phyloP scores from a whole-genome alignment of 2,888 invertebrate genomes.

The Drosophila suboccidentalis region DNA sequence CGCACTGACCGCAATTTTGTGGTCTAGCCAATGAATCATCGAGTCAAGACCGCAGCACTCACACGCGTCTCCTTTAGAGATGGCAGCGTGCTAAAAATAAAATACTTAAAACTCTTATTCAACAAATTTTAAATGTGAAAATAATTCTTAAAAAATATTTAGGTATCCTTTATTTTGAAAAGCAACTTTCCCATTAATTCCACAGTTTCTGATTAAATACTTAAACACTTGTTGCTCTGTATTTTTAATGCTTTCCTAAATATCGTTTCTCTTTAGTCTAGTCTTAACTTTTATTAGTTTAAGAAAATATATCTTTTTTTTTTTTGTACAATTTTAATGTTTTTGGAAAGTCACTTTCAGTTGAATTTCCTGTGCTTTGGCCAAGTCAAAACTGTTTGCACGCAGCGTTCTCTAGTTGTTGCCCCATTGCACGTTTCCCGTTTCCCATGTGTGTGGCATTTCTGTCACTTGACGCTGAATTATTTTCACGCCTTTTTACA shows the following conservation, averaged over 20 bases:
- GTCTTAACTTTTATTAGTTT: neutral
- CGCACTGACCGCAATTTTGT: conserved; percentile 80
- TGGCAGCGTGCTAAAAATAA: conserved; percentile 39
- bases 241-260: too few relatives aligned
- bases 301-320: neutral
- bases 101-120: neutral
- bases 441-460: conserved; percentile 67
- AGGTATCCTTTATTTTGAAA: too few relatives aligned
- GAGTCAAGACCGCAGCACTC: conserved; percentile 35
- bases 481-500: conserved; percentile 82
- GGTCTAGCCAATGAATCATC: conserved; percentile 71
- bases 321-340: neutral
- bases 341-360: neutral
- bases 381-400: conserved; percentile 4
- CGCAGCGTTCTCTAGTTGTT: conserved; percentile 39
- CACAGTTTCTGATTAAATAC: too few relatives aligned
- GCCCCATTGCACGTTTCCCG: conserved; percentile 23
- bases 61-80: conserved; percentile 54
- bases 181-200: too few relatives aligned
- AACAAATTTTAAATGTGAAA: neutral
- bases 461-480: conserved; percentile 81
- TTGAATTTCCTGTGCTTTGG: neutral
- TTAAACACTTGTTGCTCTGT: too few relatives aligned
- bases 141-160: too few relatives aligned
- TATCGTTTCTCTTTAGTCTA: neutral